A percentile compares a stretch with the other conserved stretches of the same genome.
These are phyloP conservation scores for Eucera pruinosa DNA, from an alignment of 2,888 invertebrate species.

Conservation along the genomic window DNA sequence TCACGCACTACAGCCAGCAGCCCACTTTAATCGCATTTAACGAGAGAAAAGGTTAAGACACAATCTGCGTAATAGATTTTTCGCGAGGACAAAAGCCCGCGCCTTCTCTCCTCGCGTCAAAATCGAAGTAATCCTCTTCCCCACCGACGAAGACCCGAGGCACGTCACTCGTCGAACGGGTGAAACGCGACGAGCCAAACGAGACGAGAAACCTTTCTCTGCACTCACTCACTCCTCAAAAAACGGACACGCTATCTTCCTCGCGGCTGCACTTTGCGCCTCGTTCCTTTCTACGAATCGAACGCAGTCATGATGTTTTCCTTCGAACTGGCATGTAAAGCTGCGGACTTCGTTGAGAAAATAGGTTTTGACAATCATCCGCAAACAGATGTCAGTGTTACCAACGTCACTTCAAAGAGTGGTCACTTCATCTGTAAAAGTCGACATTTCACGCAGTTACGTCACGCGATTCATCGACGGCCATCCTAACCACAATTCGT, in stretches of 20 bases:
- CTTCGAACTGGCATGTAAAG: conserved; percentile 59
- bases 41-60: conserved; percentile 49
- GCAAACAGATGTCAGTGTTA: conserved; percentile 75
- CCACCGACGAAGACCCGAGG: conserved; percentile 64
- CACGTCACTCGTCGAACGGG: conserved; percentile 64
- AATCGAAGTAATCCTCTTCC: conserved; percentile 48
- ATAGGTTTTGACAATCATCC: conserved; percentile 83
- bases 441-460: conserved; percentile 44
- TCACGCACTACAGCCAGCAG: conserved; percentile 59
- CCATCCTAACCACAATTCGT: conserved; percentile 38
- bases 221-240: conserved; percentile 60
- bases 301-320: conserved; percentile 59
- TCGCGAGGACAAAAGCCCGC: conserved; percentile 44
- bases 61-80: conserved; percentile 15
- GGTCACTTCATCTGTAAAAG: conserved; percentile 15
- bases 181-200: conserved; percentile 56
- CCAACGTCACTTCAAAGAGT: conserved; percentile 69
- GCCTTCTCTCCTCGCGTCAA: conserved; percentile 50
- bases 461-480: conserved; percentile 41
- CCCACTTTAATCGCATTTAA: conserved; percentile 65
- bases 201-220: conserved; percentile 52
- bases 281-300: conserved; percentile 47
- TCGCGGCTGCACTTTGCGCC: conserved; percentile 49
- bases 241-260: conserved; percentile 48
- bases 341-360: conserved; percentile 69